Evolutionary conservation across 2,113 vertebrate genomes (phyloP), one percentile per base, ranked within the genome.

Genomic region (Calyptommatus sinebrachiatus): DNA sequence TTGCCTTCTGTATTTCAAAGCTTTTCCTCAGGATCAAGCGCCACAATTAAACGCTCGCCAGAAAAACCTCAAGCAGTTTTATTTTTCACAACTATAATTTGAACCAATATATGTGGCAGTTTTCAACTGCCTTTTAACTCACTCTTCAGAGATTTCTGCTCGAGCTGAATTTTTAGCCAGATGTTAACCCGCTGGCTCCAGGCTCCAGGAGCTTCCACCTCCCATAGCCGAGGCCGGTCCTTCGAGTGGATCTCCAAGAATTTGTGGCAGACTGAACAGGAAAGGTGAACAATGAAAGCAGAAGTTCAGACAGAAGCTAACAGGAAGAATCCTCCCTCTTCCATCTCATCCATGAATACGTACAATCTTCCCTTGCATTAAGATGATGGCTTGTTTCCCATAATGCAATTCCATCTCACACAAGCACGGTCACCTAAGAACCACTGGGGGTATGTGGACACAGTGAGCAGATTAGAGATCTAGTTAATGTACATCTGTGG

Each of bases 121-220:
- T 77, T 50, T 41, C n/a, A n/a, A 1, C 8, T 16, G 7, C 53
- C 16, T 16, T 78, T 73, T 63, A 53, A 93, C 94, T 94, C 88
- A 95, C 95, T 71, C 61, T 88, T 84, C 28, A 80, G 66, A 83
- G 53, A 70, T 53, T 82, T 84, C 8, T 81, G 87, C 31, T 93
- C 93, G 28, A 97, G 94, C 76, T 93, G 95, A 88, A 97, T 91
- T 88, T 92, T 95, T 46, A 98, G 92, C 97, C 98, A 99, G 91
- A 99, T 95, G 90, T 95, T 99, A 65, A 80, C n/a, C 5, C 96
- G 85, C 82, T 98, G 97, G 82, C 85, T 91, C 97, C 97, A 97
- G 11, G 89, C 92, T 22, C 98, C 98, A 0, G 96, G 97, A 76
- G 96, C 89, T 84, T 97, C 95, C 81, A 97, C 97, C 89, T 98